Evolutionary conservation across 1,140 invertebrate species (phyloP), one percentile per base, ranked within the genome.

Genomic region (Drosophila tsacasi): DNA sequence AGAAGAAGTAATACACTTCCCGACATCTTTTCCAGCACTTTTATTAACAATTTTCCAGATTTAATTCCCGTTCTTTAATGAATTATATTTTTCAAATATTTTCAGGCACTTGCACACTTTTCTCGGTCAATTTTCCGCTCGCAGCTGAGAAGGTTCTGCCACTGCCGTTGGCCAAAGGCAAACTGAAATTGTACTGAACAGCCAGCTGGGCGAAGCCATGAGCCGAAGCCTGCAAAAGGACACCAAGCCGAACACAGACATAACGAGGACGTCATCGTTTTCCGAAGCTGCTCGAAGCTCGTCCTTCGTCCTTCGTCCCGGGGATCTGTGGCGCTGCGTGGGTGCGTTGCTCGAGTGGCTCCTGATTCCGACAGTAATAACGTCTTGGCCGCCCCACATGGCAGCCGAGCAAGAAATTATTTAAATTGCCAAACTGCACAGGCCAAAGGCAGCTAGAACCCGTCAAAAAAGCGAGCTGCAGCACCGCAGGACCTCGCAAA

Each of bases 291-390:
- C 30, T 55, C 10, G 52, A 6, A 39, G 54, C 15, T n/a, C 15
- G 23, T 10, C 47, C 47, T 25, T 23, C 5, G 37, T 75, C 44
- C 69, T 68, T 60, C 32, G 32, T 46, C 32, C 63, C 35, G 46
- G 50, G 44, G 54, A 42, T 35, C 27, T 25, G 15, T 47, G 54
- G 54, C 19, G 30, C 74, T 79, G 69, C 77, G 77, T 86, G 83
- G 69, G 75, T 75, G 83, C 78, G 73, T 84, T 47, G 75, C 78
- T 85, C 75, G 83, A 85, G 78, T 85, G 82, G 83, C 83, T 82
- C 59, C 72, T 52, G 82, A 81, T 76, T 76, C 66, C 74, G 83
- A 87, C 83, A 85, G 83, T 86, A 87, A 85, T 85, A 85, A 83
- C 83, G 81, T 86, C 83, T 89, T 86, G 71, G 83, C 59, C 76